phyloP scores from a whole-genome alignment of 2,113 vertebrate genomes.

The Malurus alboscapulatus region DNA sequence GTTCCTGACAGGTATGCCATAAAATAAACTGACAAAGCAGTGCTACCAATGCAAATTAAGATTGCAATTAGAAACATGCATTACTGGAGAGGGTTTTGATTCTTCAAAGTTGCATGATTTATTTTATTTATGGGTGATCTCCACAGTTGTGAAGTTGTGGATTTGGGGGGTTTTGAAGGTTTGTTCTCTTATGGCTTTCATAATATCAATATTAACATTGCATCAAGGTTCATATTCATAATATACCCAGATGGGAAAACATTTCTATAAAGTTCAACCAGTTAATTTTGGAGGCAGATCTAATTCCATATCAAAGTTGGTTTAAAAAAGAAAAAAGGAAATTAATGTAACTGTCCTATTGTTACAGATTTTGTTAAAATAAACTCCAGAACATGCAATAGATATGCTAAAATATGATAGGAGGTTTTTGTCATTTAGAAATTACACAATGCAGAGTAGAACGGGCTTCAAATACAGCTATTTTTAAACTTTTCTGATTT shows the following conservation, averaged over 20 bases:
- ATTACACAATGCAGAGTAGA: neutral
- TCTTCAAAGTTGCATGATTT: neutral
- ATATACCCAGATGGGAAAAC: neutral
- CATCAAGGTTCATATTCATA: neutral
- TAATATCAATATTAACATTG: neutral
- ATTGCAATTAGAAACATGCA: neutral
- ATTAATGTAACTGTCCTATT: neutral
- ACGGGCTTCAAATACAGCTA: neutral
- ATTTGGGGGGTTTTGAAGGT: rapidly evolving
- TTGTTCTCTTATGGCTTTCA: neutral
- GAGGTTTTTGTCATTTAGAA: neutral
- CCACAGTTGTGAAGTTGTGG: neutral
- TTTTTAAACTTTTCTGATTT: neutral
- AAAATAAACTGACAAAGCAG: neutral
- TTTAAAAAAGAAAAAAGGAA: neutral
- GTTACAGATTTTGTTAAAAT: neutral
- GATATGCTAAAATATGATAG: neutral
- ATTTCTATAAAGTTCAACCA: neutral
- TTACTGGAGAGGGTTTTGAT: neutral
- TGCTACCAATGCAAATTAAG: neutral
- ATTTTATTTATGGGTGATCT: neutral
- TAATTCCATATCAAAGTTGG: neutral
- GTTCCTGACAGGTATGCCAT: neutral
- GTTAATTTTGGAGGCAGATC: neutral
- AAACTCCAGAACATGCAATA: neutral